Evolutionary conservation across 2,113 vertebrate genomes (phyloP), one percentile per base, ranked within the genome.

Genomic region (Caranx melampygus): DNA sequence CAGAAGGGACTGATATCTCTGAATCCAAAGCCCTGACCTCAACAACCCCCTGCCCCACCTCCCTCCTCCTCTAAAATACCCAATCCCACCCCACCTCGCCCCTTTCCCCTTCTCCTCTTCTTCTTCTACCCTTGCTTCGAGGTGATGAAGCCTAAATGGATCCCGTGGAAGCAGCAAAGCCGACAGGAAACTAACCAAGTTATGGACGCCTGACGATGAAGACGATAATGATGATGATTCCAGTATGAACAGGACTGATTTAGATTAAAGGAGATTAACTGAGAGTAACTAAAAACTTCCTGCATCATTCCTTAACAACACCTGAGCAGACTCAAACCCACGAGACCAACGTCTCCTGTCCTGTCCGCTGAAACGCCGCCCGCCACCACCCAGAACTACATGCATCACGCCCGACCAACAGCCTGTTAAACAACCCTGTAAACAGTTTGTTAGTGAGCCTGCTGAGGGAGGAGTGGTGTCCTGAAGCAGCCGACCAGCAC

Each of bases 1-100:
- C 63, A 96, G 97, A 92, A 97, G 94, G 95, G 97, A 99, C 95
- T 99, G 95, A 97, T 78, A 31, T 58, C 79, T 87, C 81, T 79
- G 49, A 68, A 51, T n/a, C 73, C 59, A 77, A 78, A 73, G 55
- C 69, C 78, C 72, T 85, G 72, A 83, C 76, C 86, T 75, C 66
- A 21, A 45, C 58, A 8, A 55, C 49, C 5, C 42, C 35, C 37
- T 26, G 26, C 26, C 26, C 26, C 26, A 26, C 26, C 26, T 26
- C 26, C 26, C 26, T 26, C 20, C 31, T n/a, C 70, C 37, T 35
- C 31, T 6, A 3, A 34, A n/a, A 34, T 20, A 47, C 31, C 49
- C 26, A 26, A 26, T 26, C 60, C 20, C 72, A 9, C 47, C 62
- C 15, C 62, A 34, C 26, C 78, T 47, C 12, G 26, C 26, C 26